These are phyloP conservation scores for Ictidomys tridecemlineatus DNA, from an alignment of 2,113 vertebrate genomes.

Conservation along the genomic window DNA sequence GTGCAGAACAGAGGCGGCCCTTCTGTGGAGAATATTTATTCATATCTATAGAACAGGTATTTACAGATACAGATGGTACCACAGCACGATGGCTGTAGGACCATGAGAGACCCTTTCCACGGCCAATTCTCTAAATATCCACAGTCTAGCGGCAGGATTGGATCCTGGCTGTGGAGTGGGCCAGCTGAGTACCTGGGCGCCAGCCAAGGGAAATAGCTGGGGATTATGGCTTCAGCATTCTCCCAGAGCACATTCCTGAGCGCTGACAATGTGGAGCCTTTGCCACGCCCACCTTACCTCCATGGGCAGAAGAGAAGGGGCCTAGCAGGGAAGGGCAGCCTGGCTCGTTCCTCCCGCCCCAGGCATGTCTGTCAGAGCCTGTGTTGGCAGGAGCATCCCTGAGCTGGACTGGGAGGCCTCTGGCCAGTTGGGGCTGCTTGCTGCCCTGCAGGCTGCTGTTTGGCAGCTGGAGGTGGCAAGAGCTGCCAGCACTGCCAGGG, in stretches of 20 bases:
- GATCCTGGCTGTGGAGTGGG: constrained; percentile 8
- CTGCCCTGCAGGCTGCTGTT: constrained; percentile 63
- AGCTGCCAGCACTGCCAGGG: constrained; percentile 15
- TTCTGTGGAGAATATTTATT: constrained; percentile 74
- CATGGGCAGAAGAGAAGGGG: neutral
- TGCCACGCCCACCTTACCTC: neutral
- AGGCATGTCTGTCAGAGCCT: neutral
- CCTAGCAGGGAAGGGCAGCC: neutral
- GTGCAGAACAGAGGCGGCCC: neutral
- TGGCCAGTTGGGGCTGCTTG: neutral
- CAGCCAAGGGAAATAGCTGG: constrained; percentile 77
- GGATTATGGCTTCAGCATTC: constrained; percentile 76
- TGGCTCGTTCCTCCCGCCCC: neutral
- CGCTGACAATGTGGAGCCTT: constrained; percentile 58
- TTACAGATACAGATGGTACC: constrained; percentile 60
- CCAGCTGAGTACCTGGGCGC: constrained; percentile 74
- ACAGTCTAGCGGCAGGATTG: neutral
- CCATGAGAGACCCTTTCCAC: neutral
- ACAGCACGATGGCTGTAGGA: neutral
- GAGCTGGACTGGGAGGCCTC: neutral
- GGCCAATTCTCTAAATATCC: neutral
- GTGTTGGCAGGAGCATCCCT: constrained; percentile 16
- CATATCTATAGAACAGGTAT: constrained; percentile 71
- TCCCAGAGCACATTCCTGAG: constrained; percentile 80
- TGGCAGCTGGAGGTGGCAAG: constrained; percentile 67